These are phyloP conservation scores for Streptopelia turtur DNA, from an alignment of 2,797 vertebrate species.

Conservation along the genomic window DNA sequence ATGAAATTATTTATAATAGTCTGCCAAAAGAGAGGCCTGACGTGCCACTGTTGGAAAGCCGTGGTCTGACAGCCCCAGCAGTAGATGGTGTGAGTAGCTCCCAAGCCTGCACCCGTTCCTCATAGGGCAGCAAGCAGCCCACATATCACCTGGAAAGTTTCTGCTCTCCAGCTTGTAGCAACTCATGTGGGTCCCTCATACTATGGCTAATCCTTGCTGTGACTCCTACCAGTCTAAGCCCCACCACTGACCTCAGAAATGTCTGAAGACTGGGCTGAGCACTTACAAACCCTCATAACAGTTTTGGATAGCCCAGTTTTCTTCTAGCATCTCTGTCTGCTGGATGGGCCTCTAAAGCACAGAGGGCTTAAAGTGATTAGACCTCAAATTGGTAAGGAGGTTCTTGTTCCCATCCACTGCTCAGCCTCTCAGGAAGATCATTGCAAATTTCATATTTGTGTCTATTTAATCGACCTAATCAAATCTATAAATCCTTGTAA, in stretches of 20 bases:
- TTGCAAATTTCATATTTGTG: slow-evolving; percentile 11
- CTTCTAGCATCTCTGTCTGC: background rate
- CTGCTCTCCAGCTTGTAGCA: background rate
- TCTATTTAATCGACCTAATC: background rate
- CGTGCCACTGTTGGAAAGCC: background rate
- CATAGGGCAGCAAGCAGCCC: background rate
- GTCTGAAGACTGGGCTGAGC: background rate
- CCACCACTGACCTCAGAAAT: background rate
- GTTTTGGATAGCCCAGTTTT: background rate
- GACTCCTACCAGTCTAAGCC: background rate
- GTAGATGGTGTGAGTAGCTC: background rate
- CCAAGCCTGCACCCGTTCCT: rapidly evolving
- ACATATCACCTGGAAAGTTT: background rate
- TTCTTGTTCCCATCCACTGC: background rate
- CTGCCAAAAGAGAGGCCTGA: background rate
- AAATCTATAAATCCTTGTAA: background rate
- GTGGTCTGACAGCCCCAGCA: background rate
- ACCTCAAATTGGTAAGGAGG: background rate
- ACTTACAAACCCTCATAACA: background rate
- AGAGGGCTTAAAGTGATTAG: background rate
- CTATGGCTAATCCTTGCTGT: background rate
- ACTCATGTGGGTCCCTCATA: background rate
- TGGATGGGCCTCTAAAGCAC: background rate
- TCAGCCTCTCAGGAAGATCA: background rate
- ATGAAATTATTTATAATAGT: background rate